Evolutionary conservation across 2,113 vertebrate genomes (phyloP).

Genomic region (Myrmecobius fasciatus): DNA sequence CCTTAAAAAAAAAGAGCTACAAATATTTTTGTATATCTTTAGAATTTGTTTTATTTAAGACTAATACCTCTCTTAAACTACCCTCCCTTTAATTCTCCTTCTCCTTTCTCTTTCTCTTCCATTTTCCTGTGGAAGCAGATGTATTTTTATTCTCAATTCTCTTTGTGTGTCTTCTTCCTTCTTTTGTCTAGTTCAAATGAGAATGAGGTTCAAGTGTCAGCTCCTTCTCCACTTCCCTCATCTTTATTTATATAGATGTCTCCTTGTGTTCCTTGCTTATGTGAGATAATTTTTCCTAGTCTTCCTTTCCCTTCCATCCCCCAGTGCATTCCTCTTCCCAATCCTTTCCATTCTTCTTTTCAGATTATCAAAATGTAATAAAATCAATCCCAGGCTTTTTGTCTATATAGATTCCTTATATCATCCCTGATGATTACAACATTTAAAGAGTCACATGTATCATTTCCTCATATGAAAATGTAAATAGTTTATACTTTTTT

Average conservation of each 20-base stretch:
- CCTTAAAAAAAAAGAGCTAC: no score
- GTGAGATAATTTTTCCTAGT: background rate
- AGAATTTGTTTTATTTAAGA: background rate
- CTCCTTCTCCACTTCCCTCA: background rate
- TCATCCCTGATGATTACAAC: background rate
- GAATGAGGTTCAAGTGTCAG: background rate
- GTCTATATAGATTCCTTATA: background rate
- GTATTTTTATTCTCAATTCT: background rate
- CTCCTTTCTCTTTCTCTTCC: background rate
- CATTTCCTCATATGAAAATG: background rate
- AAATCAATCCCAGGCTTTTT: background rate
- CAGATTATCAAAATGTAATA: background rate
- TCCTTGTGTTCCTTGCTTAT: background rate
- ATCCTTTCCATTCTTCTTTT: background rate
- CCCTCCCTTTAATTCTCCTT: background rate
- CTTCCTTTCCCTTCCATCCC: background rate
- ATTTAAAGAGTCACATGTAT: background rate
- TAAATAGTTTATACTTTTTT: background rate
- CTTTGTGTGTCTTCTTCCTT: background rate
- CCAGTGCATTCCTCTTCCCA: background rate
- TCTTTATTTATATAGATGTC: background rate
- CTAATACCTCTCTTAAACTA: background rate
- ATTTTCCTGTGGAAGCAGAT: background rate
- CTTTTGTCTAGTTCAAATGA: background rate
- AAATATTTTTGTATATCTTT: background rate